Percentiles rank a stretch among this genome's conserved stretches.
Conservation (phyloP, 2,113 vertebrate species). For the Chiloscyllium plagiosum region DNA sequence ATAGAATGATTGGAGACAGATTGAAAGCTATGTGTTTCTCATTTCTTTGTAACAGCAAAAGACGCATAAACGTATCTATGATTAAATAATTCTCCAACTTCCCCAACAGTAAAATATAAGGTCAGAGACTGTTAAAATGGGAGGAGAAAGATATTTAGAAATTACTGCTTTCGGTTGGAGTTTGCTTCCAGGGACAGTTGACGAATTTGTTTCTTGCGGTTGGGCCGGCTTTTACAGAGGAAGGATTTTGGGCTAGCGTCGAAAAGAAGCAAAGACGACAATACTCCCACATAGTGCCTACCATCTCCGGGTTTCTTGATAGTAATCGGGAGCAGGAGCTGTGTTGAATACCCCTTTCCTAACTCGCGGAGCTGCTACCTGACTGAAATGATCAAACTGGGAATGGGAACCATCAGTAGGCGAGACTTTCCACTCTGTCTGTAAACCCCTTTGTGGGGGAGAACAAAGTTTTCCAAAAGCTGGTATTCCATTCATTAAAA, state of each 20-base stretch:
- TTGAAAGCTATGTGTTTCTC: neutral
- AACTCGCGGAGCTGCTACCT: neutral
- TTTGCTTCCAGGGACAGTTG: neutral
- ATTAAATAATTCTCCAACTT: neutral
- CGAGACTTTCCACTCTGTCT: neutral
- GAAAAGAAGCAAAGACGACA: neutral
- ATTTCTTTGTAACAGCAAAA: neutral
- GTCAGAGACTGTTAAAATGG: neutral
- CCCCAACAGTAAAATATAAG: neutral
- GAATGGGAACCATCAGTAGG: neutral
- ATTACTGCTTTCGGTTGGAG: neutral
- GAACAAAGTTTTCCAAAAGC: neutral
- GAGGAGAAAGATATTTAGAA: no score
- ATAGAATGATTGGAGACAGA: neutral
- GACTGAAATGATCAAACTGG: neutral
- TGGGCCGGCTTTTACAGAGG: neutral
- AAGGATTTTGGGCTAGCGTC: neutral
- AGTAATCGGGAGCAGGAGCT: neutral
- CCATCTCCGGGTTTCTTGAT: neutral
- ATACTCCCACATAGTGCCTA: neutral
- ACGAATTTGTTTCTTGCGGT: neutral
- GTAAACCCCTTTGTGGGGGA: neutral
- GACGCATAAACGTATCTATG: neutral
- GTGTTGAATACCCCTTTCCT: neutral
- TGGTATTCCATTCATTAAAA: neutral